These are phyloP conservation scores for Pinctada fucata DNA, from an alignment of 2,888 invertebrate genomes.

Conservation along the genomic window DNA sequence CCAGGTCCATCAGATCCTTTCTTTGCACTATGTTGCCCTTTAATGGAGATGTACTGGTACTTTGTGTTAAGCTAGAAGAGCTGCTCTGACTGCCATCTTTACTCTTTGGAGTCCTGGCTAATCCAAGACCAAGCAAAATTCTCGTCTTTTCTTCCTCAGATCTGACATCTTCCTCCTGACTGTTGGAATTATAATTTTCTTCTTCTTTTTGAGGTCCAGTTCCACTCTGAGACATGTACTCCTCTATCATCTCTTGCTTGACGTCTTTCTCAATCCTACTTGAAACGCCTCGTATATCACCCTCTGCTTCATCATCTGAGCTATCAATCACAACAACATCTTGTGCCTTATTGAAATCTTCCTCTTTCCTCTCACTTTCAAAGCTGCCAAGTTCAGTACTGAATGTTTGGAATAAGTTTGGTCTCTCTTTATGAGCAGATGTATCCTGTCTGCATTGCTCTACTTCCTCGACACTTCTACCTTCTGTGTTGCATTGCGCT, in stretches of 20 bases:
- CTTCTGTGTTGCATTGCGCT: background rate
- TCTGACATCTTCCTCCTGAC: background rate
- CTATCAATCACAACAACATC: background rate
- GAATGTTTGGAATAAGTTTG: background rate
- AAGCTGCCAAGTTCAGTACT: background rate
- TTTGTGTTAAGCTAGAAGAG: background rate
- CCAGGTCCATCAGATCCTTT: conserved; percentile 25
- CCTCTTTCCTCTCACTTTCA: background rate
- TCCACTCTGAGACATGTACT: background rate
- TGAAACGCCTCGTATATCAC: background rate
- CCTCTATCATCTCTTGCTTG: conserved; percentile 1
- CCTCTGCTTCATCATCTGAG: background rate
- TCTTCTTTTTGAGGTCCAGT: background rate
- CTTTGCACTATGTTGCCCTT: conserved; percentile 58
- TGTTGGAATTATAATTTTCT: background rate
- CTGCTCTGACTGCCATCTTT: background rate
- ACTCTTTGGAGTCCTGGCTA: conserved; percentile 30
- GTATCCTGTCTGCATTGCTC: no score
- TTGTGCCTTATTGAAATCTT: background rate
- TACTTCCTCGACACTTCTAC: background rate
- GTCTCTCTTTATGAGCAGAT: background rate
- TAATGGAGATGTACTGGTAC: conserved; percentile 29
- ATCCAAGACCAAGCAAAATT: conserved; percentile 34
- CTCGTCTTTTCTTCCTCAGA: conserved; percentile 30
- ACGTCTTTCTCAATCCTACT: background rate